A percentile compares a stretch with the other conserved stretches of the same genome.
Conservation (phyloP, 2,113 vertebrate genomes). For the Pyxicephalus adspersus region DNA sequence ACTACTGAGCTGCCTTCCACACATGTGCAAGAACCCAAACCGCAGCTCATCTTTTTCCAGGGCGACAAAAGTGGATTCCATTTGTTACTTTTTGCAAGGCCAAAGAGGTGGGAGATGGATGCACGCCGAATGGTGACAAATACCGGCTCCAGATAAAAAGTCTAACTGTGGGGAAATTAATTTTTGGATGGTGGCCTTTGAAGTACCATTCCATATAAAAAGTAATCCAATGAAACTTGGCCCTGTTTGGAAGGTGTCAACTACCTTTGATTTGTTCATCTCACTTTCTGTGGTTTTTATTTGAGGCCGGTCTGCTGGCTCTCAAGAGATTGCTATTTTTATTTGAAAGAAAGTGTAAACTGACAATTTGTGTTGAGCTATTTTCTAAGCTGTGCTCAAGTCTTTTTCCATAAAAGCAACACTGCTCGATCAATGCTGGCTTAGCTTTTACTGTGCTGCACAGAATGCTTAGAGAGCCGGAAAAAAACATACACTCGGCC, state of each 20-base stretch:
- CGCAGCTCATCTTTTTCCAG: slow-evolving; percentile 77
- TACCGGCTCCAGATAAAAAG: slow-evolving; percentile 73
- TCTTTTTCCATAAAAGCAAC: slow-evolving; percentile 1
- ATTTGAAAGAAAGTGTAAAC: slow-evolving; percentile 15
- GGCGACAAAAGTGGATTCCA: slow-evolving; percentile 70
- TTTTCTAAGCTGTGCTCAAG: neutral
- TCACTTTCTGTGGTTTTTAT: slow-evolving; percentile 27
- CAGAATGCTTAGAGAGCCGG: neutral
- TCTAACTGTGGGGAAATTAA: slow-evolving; percentile 65
- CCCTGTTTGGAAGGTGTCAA: slow-evolving; percentile 52
- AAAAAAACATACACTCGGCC: too few relatives aligned
- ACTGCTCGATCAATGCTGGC: neutral
- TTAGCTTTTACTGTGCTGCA: neutral
- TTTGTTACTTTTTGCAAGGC: slow-evolving; percentile 71
- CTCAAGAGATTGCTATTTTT: slow-evolving; percentile 41
- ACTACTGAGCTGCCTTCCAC: slow-evolving; percentile 74
- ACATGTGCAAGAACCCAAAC: slow-evolving; percentile 73
- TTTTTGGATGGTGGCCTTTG: slow-evolving; percentile 62
- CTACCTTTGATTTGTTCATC: slow-evolving; percentile 52
- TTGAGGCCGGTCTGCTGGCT: slow-evolving; percentile 6
- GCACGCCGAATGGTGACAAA: slow-evolving; percentile 74
- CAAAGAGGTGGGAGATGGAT: slow-evolving; percentile 78
- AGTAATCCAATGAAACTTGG: slow-evolving; percentile 49
- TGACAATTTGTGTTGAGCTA: slow-evolving; percentile 39
- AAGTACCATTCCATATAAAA: slow-evolving; percentile 57